Evolutionary conservation across 2,888 invertebrate species (phyloP).

Genomic region (Neoascia interrupta): DNA sequence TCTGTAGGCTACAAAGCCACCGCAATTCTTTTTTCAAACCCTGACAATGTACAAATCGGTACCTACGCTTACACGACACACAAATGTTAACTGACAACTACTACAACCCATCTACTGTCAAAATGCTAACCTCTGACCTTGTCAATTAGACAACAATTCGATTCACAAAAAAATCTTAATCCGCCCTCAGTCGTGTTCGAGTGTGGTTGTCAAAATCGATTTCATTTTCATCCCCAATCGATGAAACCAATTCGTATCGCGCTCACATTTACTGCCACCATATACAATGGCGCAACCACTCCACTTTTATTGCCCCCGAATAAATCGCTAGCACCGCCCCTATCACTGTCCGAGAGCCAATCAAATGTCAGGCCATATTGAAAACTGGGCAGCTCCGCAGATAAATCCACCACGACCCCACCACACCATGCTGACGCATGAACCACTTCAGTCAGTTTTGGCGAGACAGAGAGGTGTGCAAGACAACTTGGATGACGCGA

Average conservation of each 20-base stretch:
- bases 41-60: too few relatives aligned
- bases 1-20: too few relatives aligned
- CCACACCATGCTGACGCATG: constrained; percentile 42
- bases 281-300: constrained; percentile 34
- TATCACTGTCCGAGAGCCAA: constrained; percentile 71
- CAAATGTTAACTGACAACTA: too few relatives aligned
- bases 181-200: background rate
- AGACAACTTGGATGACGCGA: constrained; percentile 46
- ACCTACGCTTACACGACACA: too few relatives aligned
- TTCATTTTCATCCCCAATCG: constrained; percentile 1
- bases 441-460: constrained; percentile 25
- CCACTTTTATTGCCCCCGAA: constrained; percentile 44
- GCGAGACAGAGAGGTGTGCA: constrained; percentile 24
- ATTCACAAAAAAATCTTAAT: constrained; percentile 17
- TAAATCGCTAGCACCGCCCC: constrained; percentile 71
- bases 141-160: constrained; percentile 10
- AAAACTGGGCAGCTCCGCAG: constrained; percentile 74
- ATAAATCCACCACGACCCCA: constrained; percentile 54
- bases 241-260: constrained; percentile 11
- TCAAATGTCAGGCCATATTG: constrained; percentile 76
- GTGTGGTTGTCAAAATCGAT: constrained; percentile 16
- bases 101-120: background rate
- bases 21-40: too few relatives aligned
- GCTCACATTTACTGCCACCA: constrained; percentile 9
- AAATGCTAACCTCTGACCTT: constrained; percentile 27